phyloP scores from a whole-genome alignment of 2,888 invertebrate genomes.

The Drosophila differens region DNA sequence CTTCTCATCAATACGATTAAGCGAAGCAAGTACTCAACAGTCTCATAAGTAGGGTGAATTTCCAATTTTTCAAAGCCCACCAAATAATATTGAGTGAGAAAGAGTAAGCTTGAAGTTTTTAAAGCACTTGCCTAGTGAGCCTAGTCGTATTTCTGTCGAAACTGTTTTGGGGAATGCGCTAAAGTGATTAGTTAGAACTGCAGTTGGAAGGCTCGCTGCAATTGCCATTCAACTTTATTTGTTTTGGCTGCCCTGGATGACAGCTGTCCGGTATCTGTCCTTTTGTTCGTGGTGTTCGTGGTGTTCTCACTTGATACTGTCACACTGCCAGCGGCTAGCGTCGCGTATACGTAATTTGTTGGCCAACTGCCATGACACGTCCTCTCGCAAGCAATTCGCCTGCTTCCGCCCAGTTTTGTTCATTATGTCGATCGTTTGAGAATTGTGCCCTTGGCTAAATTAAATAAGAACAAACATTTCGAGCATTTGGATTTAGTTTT shows the following conservation, averaged over 20 bases:
- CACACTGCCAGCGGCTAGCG: slow-evolving; percentile 31
- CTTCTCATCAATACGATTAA: slow-evolving; percentile 1
- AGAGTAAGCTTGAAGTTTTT: neutral
- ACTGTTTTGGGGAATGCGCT: slow-evolving; percentile 7
- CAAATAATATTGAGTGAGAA: neutral
- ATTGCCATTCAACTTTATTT: slow-evolving; percentile 53
- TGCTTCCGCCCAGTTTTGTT: slow-evolving; percentile 16
- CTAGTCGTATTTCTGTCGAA: slow-evolving; percentile 1
- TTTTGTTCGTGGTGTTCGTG: slow-evolving; percentile 10
- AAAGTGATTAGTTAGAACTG: slow-evolving; percentile 25
- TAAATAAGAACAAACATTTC: slow-evolving; percentile 13
- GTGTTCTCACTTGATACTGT: slow-evolving; percentile 46
- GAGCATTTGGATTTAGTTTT: slow-evolving; percentile 6
- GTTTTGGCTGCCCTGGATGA: slow-evolving; percentile 36
- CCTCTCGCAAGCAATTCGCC: slow-evolving; percentile 25
- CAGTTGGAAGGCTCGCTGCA: slow-evolving; percentile 37
- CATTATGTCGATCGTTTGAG: slow-evolving; percentile 31
- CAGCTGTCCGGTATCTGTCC: slow-evolving; percentile 41
- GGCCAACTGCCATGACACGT: slow-evolving; percentile 45
- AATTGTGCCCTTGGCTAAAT: slow-evolving; percentile 26
- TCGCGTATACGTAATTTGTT: slow-evolving; percentile 56
- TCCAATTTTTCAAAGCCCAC: neutral
- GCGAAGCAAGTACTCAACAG: neutral
- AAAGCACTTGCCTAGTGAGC: neutral
- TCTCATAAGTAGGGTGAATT: neutral